These are phyloP conservation scores for Athrips mouffetella DNA, from an alignment of 2,888 invertebrate species.

Conservation along the genomic window DNA sequence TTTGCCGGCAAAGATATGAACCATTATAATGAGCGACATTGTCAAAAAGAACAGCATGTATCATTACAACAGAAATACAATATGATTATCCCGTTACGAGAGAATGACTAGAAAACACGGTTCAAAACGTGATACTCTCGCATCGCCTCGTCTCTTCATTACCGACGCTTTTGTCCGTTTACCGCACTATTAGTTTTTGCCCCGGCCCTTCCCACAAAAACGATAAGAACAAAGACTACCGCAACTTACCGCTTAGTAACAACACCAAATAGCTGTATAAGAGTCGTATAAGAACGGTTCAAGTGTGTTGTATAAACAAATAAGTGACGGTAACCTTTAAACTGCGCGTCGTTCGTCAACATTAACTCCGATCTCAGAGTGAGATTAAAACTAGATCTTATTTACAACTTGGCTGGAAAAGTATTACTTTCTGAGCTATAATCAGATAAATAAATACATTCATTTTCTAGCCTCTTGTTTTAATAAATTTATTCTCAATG, in stretches of 20 bases:
- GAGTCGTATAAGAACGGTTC: conserved; percentile 34
- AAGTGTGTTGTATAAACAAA: conserved; percentile 41
- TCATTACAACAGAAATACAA: too few species aligned
- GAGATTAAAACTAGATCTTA: conserved; percentile 45
- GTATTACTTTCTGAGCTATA: too few species aligned
- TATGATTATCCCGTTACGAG: background rate
- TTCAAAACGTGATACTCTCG: conserved; percentile 32
- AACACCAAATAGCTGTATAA: conserved; percentile 21
- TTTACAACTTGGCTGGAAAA: too few species aligned
- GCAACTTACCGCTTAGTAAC: conserved; percentile 31
- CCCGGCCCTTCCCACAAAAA: conserved; percentile 44
- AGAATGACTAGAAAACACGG: background rate
- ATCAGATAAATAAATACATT: too few species aligned
- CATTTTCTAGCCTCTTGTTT: too few species aligned
- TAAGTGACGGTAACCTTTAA: conserved; percentile 42
- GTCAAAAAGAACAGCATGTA: too few species aligned
- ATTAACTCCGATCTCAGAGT: conserved; percentile 34
- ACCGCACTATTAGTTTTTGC: conserved; percentile 58
- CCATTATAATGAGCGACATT: too few species aligned
- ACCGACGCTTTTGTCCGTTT: conserved; percentile 50
- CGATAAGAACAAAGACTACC: conserved; percentile 41
- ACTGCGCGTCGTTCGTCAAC: conserved; percentile 39
- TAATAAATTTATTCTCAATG: too few species aligned
- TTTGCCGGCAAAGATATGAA: too few species aligned
- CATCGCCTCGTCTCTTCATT: conserved; percentile 50